Evolutionary conservation across 2,888 invertebrate genomes (phyloP).

Genomic region (Acanthosepion pharaonis): DNA sequence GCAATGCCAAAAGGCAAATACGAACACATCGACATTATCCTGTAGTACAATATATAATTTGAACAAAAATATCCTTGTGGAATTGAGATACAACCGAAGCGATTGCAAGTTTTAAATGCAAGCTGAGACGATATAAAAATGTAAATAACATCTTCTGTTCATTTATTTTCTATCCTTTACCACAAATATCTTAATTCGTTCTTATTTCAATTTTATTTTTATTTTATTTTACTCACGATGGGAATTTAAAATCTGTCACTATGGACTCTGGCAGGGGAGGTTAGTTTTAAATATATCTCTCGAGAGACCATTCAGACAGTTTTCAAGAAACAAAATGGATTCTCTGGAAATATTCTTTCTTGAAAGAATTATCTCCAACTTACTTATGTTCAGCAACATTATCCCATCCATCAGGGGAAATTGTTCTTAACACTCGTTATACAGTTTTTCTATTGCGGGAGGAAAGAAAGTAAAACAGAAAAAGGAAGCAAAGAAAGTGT

Average conservation of each 20-base stretch:
- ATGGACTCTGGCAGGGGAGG: background rate
- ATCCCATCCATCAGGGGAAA: background rate
- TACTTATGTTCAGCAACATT: background rate
- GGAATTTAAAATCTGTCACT: background rate
- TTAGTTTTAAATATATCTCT: background rate
- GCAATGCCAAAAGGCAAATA: no score
- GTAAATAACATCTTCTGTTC: background rate
- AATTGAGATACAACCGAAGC: no score
- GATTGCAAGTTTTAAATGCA: no score
- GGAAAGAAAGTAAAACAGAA: background rate
- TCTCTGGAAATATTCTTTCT: background rate
- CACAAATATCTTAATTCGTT: background rate
- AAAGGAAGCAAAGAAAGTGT: background rate
- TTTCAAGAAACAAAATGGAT: constrained; percentile 33
- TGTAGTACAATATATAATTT: no score
- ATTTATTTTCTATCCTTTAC: background rate
- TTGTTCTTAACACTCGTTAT: background rate
- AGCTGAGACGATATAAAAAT: background rate
- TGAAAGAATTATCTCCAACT: background rate
- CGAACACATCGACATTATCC: no score
- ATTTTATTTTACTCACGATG: background rate
- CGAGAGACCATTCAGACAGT: background rate
- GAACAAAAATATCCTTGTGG: no score
- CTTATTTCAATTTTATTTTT: background rate
- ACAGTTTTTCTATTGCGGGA: background rate